phyloP scores from a whole-genome alignment of 2,888 invertebrate species.

The Himalopsyche anomala region DNA sequence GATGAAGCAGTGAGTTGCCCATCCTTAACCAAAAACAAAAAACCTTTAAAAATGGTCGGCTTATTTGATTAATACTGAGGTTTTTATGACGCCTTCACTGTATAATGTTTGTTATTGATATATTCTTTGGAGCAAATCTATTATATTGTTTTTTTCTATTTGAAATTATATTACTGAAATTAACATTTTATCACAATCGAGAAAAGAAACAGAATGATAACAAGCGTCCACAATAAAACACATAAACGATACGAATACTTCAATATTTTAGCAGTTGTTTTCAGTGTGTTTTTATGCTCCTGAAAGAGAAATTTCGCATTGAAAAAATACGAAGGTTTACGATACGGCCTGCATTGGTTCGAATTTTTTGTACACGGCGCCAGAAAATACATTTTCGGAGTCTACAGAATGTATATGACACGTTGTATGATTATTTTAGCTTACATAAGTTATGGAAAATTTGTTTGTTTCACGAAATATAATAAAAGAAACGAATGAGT shows the following conservation, averaged over 20 bases:
- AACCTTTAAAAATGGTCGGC: too few species aligned
- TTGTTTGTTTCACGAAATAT: slow-evolving; percentile 5
- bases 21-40: too few species aligned
- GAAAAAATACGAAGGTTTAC: slow-evolving; percentile 1
- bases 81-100: too few species aligned
- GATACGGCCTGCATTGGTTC: slow-evolving; percentile 13
- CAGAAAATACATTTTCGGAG: neutral
- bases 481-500: slow-evolving; percentile 24
- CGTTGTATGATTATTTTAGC: slow-evolving; percentile 31
- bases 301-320: slow-evolving; percentile 13
- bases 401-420: slow-evolving; percentile 19
- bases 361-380: slow-evolving; percentile 21
- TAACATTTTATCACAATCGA: neutral
- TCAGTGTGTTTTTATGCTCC: neutral
- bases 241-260: slow-evolving; percentile 3
- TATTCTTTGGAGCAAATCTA: too few species aligned
- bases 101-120: too few species aligned
- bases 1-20: too few species aligned
- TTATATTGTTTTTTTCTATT: too few species aligned
- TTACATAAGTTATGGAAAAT: slow-evolving; percentile 15
- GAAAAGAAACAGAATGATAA: neutral
- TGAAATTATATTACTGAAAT: neutral
- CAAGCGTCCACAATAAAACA: slow-evolving; percentile 9
- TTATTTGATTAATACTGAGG: too few species aligned
- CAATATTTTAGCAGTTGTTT: slow-evolving; percentile 27